Evolutionary conservation across 1,140 invertebrate genomes (phyloP).

Genomic region (Dolichoris vasculosae): DNA sequence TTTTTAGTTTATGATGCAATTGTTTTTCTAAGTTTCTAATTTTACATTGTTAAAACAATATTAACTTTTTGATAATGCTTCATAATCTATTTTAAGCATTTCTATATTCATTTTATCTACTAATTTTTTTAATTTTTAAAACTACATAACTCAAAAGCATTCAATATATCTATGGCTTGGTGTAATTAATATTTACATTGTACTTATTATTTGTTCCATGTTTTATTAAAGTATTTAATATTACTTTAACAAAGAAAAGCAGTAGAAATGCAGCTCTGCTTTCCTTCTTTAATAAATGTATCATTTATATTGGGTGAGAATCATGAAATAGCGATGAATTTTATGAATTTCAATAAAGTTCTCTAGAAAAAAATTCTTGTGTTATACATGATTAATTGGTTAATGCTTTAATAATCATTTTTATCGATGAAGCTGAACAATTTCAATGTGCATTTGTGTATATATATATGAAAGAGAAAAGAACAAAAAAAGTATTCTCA

Average conservation of each 20-base stretch:
- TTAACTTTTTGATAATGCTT: background rate
- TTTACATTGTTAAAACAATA: background rate
- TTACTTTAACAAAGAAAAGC: too few relatives aligned
- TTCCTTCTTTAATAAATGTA: too few relatives aligned
- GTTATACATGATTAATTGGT: background rate
- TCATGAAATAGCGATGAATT: background rate
- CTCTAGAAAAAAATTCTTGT: too few relatives aligned
- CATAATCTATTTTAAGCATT: background rate
- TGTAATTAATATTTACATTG: too few relatives aligned
- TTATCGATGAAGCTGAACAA: background rate
- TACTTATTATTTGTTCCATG: too few relatives aligned
- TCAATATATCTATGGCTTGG: too few relatives aligned
- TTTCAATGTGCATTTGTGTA: background rate
- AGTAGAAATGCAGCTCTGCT: too few relatives aligned
- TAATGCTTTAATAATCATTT: background rate
- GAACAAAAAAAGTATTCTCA: slow-evolving; percentile 28
- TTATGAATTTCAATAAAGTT: background rate
- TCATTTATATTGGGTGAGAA: too few relatives aligned
- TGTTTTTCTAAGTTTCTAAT: background rate
- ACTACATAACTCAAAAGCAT: too few relatives aligned
- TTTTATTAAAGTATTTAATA: too few relatives aligned
- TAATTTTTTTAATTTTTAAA: too few relatives aligned
- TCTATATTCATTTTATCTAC: too few relatives aligned
- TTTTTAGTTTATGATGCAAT: background rate
- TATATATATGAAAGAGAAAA: background rate